Percentiles rank a stretch among this genome's conserved stretches.
Conservation (phyloP, 2,113 vertebrate species). For the Diadophis punctatus region DNA sequence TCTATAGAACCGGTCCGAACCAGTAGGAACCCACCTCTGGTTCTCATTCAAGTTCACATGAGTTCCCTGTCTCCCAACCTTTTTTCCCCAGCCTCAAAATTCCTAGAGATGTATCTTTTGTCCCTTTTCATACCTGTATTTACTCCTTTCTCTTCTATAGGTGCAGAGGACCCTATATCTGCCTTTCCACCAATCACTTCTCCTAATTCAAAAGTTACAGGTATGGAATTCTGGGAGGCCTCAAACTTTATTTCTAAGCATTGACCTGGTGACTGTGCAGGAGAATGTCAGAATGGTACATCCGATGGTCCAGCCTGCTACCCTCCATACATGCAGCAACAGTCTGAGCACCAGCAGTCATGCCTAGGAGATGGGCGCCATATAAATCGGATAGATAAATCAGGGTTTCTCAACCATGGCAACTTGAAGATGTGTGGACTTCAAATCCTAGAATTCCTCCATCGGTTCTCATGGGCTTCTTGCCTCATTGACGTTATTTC, state of each 20-base stretch:
- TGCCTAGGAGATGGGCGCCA: no score
- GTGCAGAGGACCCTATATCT: neutral
- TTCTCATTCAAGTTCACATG: neutral
- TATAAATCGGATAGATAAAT: no score
- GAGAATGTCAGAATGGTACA: neutral
- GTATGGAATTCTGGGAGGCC: constrained; percentile 13
- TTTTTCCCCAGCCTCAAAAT: neutral
- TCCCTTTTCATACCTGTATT: neutral
- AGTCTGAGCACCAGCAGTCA: no score
- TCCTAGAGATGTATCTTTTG: neutral
- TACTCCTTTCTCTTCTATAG: constrained; percentile 21
- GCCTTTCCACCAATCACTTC: accelerated
- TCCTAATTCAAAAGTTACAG: accelerated
- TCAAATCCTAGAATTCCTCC: no score
- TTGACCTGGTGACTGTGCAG: neutral
- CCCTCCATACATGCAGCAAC: neutral
- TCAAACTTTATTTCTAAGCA: neutral
- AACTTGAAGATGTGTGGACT: no score
- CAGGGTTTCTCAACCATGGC: no score
- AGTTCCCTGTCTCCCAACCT: no score
- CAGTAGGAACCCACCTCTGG: no score
- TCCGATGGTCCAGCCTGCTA: neutral
- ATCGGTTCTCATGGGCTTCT: no score
- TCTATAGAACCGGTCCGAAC: no score
- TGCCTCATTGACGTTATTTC: neutral